phyloP scores from a whole-genome alignment of 2,113 vertebrate species.

The Tragulus kanchil region DNA sequence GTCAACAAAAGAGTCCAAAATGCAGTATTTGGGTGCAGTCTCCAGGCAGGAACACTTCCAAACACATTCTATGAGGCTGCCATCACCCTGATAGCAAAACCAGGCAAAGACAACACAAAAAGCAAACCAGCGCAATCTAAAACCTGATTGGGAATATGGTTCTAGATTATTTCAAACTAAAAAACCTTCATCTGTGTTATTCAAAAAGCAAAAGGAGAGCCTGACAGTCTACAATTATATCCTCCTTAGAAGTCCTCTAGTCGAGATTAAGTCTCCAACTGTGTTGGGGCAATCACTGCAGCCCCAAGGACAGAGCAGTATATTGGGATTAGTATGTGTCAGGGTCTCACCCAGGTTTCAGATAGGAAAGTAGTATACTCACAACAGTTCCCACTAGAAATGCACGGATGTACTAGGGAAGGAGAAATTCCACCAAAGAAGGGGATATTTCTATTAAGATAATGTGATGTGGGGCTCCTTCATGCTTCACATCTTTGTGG shows the following conservation, averaged over 20 bases:
- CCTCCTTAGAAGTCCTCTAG: not conserved
- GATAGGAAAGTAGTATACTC: not conserved
- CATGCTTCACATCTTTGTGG: not conserved
- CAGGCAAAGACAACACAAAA: too few relatives aligned
- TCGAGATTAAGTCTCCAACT: not conserved
- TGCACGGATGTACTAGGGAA: not conserved
- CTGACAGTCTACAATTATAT: not conserved
- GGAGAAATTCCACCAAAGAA: slow-evolving; percentile 11
- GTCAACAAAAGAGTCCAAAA: not conserved
- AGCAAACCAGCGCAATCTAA: not conserved
- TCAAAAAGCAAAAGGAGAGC: not conserved
- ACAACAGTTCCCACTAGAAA: not conserved
- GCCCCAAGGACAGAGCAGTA: not conserved
- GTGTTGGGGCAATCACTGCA: not conserved
- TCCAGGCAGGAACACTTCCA: too few relatives aligned
- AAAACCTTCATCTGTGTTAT: not conserved
- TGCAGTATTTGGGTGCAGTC: not conserved
- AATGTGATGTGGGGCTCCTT: not conserved
- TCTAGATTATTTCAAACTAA: not conserved
- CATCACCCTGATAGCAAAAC: not conserved
- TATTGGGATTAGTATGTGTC: not conserved
- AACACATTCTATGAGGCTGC: too few relatives aligned
- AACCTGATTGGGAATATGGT: not conserved
- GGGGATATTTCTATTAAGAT: not conserved
- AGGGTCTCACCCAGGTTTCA: not conserved